Conservation (phyloP, 2,888 invertebrate genomes). For the Lepeophtheirus nordmannii region DNA sequence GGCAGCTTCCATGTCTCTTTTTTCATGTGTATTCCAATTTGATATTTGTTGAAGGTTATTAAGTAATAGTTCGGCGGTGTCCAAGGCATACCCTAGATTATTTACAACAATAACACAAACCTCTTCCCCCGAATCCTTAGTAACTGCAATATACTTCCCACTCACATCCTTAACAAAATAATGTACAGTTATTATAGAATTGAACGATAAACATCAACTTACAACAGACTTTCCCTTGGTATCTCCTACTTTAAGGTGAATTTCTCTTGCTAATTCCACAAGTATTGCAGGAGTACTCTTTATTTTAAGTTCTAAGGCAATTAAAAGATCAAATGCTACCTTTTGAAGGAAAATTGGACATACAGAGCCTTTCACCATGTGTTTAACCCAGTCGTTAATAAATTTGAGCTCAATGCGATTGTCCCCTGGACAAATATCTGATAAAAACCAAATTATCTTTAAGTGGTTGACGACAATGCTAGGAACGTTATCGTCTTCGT, state of each 20-base stretch:
- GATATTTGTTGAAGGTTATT: background rate
- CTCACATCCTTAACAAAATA: background rate
- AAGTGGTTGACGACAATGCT: background rate
- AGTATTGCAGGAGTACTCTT: background rate
- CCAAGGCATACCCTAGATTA: background rate
- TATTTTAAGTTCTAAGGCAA: background rate
- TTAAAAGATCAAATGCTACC: background rate
- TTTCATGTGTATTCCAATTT: background rate
- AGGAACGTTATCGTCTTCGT: background rate
- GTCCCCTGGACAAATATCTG: background rate
- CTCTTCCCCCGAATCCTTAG: background rate
- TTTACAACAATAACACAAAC: background rate
- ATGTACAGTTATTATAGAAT: background rate
- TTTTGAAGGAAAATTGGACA: constrained; percentile 1
- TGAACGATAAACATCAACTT: background rate
- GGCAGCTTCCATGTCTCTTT: background rate
- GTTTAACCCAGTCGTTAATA: background rate
- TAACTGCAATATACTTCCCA: background rate
- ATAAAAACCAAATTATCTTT: background rate
- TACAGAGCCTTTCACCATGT: background rate
- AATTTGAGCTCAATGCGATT: background rate
- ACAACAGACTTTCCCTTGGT: background rate
- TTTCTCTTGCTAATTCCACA: background rate
- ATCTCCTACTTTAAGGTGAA: background rate
- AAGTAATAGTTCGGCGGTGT: background rate